A percentile compares a stretch with the other conserved stretches of the same genome.
These are phyloP conservation scores for Cheirogaleus major DNA, from an alignment of 2,797 vertebrate genomes.

Conservation along the genomic window DNA sequence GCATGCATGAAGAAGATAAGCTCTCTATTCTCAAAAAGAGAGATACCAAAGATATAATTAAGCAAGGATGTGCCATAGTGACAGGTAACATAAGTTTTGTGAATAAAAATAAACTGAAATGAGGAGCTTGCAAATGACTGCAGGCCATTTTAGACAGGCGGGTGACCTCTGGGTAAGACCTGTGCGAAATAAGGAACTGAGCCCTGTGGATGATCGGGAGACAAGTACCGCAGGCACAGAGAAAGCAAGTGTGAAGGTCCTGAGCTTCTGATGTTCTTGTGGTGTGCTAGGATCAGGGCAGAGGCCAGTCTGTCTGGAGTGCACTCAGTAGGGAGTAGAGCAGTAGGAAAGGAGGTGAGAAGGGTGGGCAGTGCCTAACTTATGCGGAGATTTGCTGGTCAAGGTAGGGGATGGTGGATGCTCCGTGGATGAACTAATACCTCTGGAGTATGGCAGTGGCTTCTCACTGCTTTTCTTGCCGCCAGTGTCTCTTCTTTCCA, in stretches of 20 bases:
- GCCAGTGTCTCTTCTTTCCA: background rate
- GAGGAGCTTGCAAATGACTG: background rate
- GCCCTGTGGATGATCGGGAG: background rate
- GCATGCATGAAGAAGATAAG: background rate
- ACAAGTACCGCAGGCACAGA: background rate
- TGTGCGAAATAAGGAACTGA: background rate
- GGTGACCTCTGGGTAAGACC: background rate
- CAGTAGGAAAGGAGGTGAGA: background rate
- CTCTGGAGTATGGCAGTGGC: background rate
- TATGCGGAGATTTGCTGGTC: background rate
- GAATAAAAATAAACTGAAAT: constrained; percentile 7
- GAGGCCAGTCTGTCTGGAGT: background rate
- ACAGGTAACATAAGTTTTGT: background rate
- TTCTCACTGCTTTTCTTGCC: background rate
- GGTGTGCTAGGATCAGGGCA: background rate
- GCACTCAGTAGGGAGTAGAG: rapidly evolving
- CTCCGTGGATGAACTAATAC: background rate
- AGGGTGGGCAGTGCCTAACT: rapidly evolving
- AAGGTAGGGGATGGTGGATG: background rate
- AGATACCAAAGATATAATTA: background rate
- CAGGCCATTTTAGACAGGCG: background rate
- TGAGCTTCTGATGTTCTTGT: background rate
- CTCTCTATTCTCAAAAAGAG: background rate
- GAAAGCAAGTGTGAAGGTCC: background rate
- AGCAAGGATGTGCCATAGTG: background rate